Evolutionary conservation across 2,888 invertebrate genomes (phyloP), one percentile per base, ranked within the genome.

Genomic region (Drosophila borealis): DNA sequence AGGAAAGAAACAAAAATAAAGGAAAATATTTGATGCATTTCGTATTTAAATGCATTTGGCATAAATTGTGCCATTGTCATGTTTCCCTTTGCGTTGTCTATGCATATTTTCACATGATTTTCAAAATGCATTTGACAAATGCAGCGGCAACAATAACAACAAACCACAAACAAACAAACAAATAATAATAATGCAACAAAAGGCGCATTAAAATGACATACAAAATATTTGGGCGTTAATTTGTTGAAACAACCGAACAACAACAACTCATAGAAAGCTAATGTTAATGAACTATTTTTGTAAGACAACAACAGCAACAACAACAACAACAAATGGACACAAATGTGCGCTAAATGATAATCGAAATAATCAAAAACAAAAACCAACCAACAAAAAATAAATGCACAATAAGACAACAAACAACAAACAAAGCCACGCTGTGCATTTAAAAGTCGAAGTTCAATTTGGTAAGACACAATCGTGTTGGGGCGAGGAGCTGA

Each of bases 221-320:
- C 78, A 81, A 83, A 87, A 84, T 82, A 81, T 87, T 83, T 78
- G 65, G 70, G 53, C 64, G 63, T 75, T 81, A 78, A 82, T 83
- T 87, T 78, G 78, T 72, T 70, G 66, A 59, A 42, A 63, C 66
- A 71, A 50, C 39, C 46, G 55, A 59, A 61, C 70, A 48, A 33
- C 66, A 56, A 25, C 60, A 45, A 34, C 48, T 29, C 13, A 68
- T 81, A 83, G 88, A 83, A 87, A 83, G 79, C 81, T 62, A 78
- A 81, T 84, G 88, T 78, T 87, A 83, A 83, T 87, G 88, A 83
- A 83, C 85, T 61, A 81, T 70, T 78, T 78, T 73, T 56, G 36
- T 69, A 29, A 17, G 49, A 66, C 67, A 65, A 45, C 78, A 72
- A 69, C 71, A 66, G 64, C 54, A 60, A 21, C 75, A 54, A 45